Evolutionary conservation across 2,888 invertebrate genomes (phyloP).

Genomic region (Sphaeridia pumilis): DNA sequence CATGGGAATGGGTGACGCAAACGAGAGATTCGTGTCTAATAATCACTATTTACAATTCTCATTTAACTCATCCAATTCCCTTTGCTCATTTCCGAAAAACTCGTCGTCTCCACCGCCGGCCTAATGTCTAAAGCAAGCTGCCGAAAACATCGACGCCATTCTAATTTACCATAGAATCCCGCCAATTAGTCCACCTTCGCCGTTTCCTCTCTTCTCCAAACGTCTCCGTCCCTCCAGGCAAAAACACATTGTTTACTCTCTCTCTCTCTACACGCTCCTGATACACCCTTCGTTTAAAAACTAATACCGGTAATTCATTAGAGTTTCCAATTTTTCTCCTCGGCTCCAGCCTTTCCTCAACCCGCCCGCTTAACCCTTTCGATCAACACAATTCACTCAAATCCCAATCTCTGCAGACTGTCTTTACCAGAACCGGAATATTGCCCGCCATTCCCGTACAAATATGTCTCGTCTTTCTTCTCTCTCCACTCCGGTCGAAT

Average conservation of each 20-base stretch:
- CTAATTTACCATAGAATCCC: slow-evolving; percentile 1
- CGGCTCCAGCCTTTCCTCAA: too few relatives aligned
- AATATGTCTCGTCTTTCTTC: too few relatives aligned
- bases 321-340: background rate
- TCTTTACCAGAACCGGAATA: too few relatives aligned
- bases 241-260: background rate
- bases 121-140: background rate
- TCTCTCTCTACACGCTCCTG: slow-evolving; percentile 1
- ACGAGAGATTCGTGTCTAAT: background rate
- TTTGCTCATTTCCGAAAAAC: too few relatives aligned
- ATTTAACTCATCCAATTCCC: background rate
- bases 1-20: too few relatives aligned
- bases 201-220: background rate
- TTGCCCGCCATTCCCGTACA: too few relatives aligned
- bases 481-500: too few relatives aligned
- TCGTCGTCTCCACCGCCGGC: background rate
- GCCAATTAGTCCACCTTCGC: background rate
- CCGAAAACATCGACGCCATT: slow-evolving; percentile 3
- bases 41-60: background rate
- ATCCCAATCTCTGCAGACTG: too few relatives aligned
- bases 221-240: background rate
- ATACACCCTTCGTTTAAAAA: background rate
- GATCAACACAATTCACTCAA: too few relatives aligned
- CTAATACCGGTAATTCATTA: background rate
- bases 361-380: too few relatives aligned